Conservation (phyloP, 2,888 invertebrate species). For the Leptinotarsa juncta region DNA sequence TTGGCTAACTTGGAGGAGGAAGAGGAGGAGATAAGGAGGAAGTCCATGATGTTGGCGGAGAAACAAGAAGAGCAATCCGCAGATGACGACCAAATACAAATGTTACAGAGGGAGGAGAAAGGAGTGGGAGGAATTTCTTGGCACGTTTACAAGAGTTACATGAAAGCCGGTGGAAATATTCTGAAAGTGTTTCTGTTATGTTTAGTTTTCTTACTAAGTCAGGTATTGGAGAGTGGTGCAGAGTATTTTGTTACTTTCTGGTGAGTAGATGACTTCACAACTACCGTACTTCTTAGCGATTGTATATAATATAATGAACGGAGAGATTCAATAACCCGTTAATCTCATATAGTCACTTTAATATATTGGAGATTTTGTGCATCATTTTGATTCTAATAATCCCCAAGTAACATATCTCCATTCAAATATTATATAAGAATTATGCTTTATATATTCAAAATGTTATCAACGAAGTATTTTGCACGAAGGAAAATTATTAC, state of each 20-base stretch:
- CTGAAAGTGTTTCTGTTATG: slow-evolving; percentile 65
- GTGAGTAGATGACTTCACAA: slow-evolving; percentile 63
- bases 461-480: too few species aligned
- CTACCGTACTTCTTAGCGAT: too few species aligned
- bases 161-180: slow-evolving; percentile 76
- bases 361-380: too few species aligned
- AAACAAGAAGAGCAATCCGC: slow-evolving; percentile 20
- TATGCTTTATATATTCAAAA: too few species aligned
- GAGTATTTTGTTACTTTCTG: slow-evolving; percentile 86
- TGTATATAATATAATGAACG: too few species aligned
- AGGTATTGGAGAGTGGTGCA: slow-evolving; percentile 74
- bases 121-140: slow-evolving; percentile 70
- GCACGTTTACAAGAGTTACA: slow-evolving; percentile 54
- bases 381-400: too few species aligned
- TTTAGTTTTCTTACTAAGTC: slow-evolving; percentile 54
- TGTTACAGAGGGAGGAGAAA: slow-evolving; percentile 70
- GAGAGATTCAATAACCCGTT: too few species aligned
- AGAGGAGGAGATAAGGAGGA: slow-evolving; percentile 47
- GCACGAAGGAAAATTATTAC: too few species aligned
- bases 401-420: too few species aligned
- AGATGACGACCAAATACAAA: slow-evolving; percentile 29
- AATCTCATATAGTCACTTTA: too few species aligned
- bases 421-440: too few species aligned
- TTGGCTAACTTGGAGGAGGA: slow-evolving; percentile 48
- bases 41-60: slow-evolving; percentile 61